phyloP scores from a whole-genome alignment of 2,888 invertebrate species.

The Dynastes hyllus region DNA sequence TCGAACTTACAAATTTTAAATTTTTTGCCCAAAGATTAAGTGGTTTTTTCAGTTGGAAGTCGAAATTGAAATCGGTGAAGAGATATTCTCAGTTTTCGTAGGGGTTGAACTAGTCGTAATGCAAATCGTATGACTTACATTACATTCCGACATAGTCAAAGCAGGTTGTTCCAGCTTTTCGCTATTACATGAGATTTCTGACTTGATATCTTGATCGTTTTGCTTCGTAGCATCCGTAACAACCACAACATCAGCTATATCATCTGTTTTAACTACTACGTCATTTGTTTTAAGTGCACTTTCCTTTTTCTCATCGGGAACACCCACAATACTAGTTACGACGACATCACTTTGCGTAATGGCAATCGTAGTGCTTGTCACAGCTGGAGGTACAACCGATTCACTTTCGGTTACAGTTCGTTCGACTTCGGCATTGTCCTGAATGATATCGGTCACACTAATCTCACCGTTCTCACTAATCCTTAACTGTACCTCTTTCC shows the following conservation, averaged over 20 bases:
- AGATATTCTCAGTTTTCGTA: slow-evolving; percentile 22
- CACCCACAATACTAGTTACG: not conserved
- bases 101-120: slow-evolving; percentile 14
- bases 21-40: no score
- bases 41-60: not conserved
- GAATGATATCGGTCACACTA: slow-evolving; percentile 74
- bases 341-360: not conserved
- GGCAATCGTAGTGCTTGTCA: not conserved
- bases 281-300: slow-evolving; percentile 30
- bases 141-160: not conserved
- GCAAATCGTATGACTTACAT: not conserved
- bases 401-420: slow-evolving; percentile 41
- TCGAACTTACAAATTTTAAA: slow-evolving; percentile 7
- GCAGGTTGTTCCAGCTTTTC: not conserved
- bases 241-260: not conserved
- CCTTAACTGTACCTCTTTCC: slow-evolving; percentile 79
- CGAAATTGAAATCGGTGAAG: no score
- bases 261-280: not conserved
- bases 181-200: not conserved
- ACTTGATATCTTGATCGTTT: not conserved
- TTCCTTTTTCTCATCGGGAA: slow-evolving; percentile 1
- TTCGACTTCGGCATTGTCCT: slow-evolving; percentile 54
- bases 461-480: slow-evolving; percentile 80
- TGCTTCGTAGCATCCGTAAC: not conserved
- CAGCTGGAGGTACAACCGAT: slow-evolving; percentile 4